Base-by-base conservation (phyloP, 2,888 invertebrate genomes). In the Brassicogethes aeneus region DNA sequence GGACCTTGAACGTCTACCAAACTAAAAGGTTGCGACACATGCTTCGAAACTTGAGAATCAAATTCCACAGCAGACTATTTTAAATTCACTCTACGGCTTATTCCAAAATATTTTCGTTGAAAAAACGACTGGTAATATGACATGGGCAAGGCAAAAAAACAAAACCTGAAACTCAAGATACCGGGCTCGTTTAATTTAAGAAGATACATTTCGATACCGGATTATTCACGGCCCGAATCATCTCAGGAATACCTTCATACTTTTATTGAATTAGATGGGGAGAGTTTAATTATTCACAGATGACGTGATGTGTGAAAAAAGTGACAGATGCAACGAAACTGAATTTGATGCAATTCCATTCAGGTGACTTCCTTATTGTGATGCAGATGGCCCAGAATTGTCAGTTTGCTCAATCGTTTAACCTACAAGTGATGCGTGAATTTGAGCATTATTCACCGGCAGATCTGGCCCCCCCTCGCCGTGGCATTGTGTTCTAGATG, bases 351-450 rank as follows among this genome's bases (percentile, higher is more conserved):
- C 43, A 30, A 35, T 17, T 42, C 41, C 44, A 44, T 50, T 55
- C 53, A 53, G 55, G 57, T 57, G 56, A 56, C 52, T 56, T 49
- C 41, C 40, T 44, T 39, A 57, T 60, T 60, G 53, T 60, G 45
- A 59, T 60, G 56, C 52, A 60, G 54, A 59, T 56, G 54, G 43
- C 42, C 42, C 45, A 42, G 56, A 54, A 57, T 56, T 53, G 57
- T 59, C 57, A 58, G 60, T 60, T 55, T 50, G 53, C 54, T 51
- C 52, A 50, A 55, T 57, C 59, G 55, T 55, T 56, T 56, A 52
- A 45, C 47, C 42, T 48, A 44, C 40, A 56, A 54, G 51, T 53
- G 56, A 57, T 55, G 56, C 56, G 53, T 57, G 50, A 57, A 57
- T 3, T 5, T 32, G 8, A 13, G 32, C 32, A 32, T 32, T 32